Evolutionary conservation across 2,888 invertebrate genomes (phyloP), one percentile per base, ranked within the genome.

Genomic region (Chalcosyrphus nemorum): DNA sequence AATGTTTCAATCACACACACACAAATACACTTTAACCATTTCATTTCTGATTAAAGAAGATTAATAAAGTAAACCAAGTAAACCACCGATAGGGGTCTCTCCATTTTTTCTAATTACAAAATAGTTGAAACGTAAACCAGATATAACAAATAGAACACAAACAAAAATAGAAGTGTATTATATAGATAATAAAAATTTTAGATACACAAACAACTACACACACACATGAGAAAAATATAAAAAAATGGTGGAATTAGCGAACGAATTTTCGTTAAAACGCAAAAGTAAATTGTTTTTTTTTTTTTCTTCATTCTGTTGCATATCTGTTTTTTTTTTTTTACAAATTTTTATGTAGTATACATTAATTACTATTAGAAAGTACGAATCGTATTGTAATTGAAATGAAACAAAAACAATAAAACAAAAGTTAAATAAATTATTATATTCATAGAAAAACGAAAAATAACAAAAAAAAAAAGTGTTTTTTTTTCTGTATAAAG

Each of bases 61-160:
- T 4, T 24, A 24, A 59, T 66, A 43, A 59, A 35, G 54, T 71
- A 81, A 81, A 85, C 41, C n/a, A n/a, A n/a, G n/a, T 76, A 85
- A 85, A 85, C 85, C 85, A 85, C 85, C 85, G 85, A 85, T 80
- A 85, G 76, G 81, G 85, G 85, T 85, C 81, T 81, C 81, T 87
- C 88, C 88, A 89, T 68, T 87, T 86, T 56, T 86, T 43, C 81
- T 86, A 52, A 59, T 52, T 43, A 72, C 52, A 72, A 72, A 71
- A 59, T 70, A 81, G 68, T 63, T 76, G 35, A 70, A 81, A 81
- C 81, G 66, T 71, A 41, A 57, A 35, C 9, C 7, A 66, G 4
- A 24, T 4, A 24, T 24, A 47, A 27, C n/a, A 63, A 35, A 21
- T 43, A 47, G 7, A 47, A 35, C 9, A 29, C 32, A 56, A 29